Evolutionary conservation across 2,888 invertebrate species (phyloP).

Genomic region (Heliconius ismenius): DNA sequence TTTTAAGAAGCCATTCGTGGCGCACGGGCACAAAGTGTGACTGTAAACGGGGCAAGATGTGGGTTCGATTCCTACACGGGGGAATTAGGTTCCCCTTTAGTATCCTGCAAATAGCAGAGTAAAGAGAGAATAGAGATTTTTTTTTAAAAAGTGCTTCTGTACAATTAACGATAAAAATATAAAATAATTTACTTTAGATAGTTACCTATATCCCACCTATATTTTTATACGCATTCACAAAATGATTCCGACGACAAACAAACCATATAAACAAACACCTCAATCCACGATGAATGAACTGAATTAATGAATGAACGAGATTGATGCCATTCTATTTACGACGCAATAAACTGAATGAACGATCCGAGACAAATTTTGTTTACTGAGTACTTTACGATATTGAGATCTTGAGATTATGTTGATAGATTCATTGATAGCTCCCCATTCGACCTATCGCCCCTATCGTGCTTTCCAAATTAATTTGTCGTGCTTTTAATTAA

Average conservation of each 20-base stretch:
- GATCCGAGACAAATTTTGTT: constrained; percentile 35
- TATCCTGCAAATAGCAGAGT: no score
- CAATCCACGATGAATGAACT: constrained; percentile 21
- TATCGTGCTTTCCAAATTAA: constrained; percentile 4
- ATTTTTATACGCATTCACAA: not conserved
- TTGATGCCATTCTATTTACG: constrained; percentile 53
- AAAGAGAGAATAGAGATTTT: no score
- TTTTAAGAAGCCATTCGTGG: not conserved
- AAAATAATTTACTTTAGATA: not conserved
- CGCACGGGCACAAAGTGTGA: no score
- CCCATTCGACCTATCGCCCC: not conserved
- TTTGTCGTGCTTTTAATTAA: not conserved
- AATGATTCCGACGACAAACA: not conserved
- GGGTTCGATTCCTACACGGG: no score
- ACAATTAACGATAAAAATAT: not conserved
- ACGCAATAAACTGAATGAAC: constrained; percentile 49
- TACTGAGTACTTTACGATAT: constrained; percentile 32
- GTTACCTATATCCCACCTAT: not conserved
- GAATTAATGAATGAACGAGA: constrained; percentile 48
- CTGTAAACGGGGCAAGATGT: no score
- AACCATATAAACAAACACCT: constrained; percentile 23
- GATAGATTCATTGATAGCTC: constrained; percentile 9
- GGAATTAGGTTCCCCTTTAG: no score
- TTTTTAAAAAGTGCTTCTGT: no score
- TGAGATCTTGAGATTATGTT: constrained; percentile 16